These are phyloP conservation scores for Protomyctophum bolini DNA, from an alignment of 2,113 vertebrate species.

Conservation along the genomic window DNA sequence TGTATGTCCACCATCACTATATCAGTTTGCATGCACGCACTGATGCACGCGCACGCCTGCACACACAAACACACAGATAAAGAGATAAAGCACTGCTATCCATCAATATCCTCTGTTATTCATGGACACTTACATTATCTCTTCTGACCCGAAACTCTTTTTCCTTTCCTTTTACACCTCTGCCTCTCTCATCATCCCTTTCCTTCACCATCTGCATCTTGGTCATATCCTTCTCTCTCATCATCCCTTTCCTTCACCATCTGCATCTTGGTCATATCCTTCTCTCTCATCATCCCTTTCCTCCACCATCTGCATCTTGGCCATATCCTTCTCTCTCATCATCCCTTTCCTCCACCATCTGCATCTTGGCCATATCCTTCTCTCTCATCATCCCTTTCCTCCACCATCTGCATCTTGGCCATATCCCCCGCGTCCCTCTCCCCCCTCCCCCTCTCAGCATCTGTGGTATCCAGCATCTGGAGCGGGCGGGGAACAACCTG, in stretches of 20 bases:
- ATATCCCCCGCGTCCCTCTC: neutral
- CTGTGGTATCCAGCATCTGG: conserved; percentile 83
- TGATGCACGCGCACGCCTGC: neutral
- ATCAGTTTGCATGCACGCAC: neutral
- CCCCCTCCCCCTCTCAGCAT: conserved; percentile 66
- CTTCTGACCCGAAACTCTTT: neutral
- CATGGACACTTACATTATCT: conserved; percentile 5
- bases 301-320: conserved; percentile 11
- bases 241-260: neutral
- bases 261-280: conserved; percentile 22
- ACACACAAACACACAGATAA: conserved; percentile 13
- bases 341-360: neutral
- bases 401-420: too few relatives aligned
- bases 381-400: neutral
- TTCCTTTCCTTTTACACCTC: neutral
- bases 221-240: too few relatives aligned
- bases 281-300: neutral
- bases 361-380: conserved; percentile 13
- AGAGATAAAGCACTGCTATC: conserved; percentile 12
- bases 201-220: too few relatives aligned
- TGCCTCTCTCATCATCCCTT: neutral
- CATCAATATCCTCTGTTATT: conserved; percentile 5
- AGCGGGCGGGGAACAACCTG: conserved; percentile 83
- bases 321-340: conserved; percentile 29
- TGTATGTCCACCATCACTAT: too few relatives aligned